Percentiles rank a stretch among this genome's conserved stretches.
Conservation (phyloP, 2,797 vertebrate species). For the Falco novaeseelandiae region DNA sequence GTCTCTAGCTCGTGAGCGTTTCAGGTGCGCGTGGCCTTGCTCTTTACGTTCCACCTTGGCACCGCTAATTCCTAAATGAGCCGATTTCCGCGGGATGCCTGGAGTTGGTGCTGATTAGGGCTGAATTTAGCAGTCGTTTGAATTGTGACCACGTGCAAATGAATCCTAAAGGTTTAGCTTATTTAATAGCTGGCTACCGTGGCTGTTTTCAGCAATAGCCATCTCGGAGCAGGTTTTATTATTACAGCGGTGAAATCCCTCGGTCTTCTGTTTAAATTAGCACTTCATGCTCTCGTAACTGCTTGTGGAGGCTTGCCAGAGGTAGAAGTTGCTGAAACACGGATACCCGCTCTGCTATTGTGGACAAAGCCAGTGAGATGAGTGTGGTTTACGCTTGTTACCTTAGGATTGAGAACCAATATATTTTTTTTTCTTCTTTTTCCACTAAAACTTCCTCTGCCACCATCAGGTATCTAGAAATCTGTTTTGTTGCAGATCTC, state of each 20-base stretch:
- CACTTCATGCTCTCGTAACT: not conserved
- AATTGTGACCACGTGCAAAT: not conserved
- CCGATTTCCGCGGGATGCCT: not conserved
- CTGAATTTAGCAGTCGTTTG: not conserved
- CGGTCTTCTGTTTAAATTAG: not conserved
- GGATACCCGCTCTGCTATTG: not conserved
- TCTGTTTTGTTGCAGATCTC: not conserved
- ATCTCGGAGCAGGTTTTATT: not conserved
- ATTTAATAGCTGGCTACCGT: not conserved
- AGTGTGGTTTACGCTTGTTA: not conserved
- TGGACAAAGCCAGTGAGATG: not conserved
- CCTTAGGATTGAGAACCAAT: not conserved
- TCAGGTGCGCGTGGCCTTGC: not conserved
- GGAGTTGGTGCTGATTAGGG: not conserved
- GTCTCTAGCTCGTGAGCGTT: fast-evolving
- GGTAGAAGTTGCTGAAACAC: not conserved
- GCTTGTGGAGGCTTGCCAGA: not conserved
- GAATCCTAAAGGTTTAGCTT: not conserved
- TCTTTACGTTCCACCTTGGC: fast-evolving
- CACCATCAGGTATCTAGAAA: no score
- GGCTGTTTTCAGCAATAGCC: not conserved
- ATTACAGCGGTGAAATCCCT: not conserved
- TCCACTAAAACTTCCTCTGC: not conserved
- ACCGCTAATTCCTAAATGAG: fast-evolving
- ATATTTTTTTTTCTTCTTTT: not conserved